Conservation (phyloP, 2,113 vertebrate genomes). For the Oreochromis spilurus region DNA sequence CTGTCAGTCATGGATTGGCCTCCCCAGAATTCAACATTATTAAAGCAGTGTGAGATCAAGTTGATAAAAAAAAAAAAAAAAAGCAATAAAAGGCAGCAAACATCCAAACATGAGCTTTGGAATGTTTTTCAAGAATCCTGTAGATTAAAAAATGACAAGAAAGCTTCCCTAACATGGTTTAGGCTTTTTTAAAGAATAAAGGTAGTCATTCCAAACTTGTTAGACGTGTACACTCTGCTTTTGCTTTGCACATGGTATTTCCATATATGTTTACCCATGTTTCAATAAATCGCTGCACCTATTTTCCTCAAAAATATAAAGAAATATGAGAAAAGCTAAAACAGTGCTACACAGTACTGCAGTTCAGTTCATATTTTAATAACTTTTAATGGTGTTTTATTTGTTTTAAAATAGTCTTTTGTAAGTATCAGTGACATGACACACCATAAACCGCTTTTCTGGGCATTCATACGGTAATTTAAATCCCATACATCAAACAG, state of each 20-base stretch:
- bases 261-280: neutral
- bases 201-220: neutral
- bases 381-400: neutral
- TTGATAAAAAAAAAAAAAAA: neutral
- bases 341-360: neutral
- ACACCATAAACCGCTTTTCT: neutral
- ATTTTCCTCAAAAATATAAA: neutral
- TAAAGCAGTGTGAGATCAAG: neutral
- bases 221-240: neutral
- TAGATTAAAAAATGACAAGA: neutral
- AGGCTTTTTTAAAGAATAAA: neutral
- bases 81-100: neutral
- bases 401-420: neutral
- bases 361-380: neutral
- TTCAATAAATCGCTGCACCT: neutral
- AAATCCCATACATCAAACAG: neutral
- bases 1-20: neutral
- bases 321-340: neutral
- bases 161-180: neutral
- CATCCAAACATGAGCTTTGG: neutral
- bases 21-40: neutral
- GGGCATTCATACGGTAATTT: neutral
- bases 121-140: neutral
- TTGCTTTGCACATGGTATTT: neutral
- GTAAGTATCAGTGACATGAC: rapidly evolving